Base-by-base conservation (phyloP, 2,113 vertebrate species). In the Alectura lathami region DNA sequence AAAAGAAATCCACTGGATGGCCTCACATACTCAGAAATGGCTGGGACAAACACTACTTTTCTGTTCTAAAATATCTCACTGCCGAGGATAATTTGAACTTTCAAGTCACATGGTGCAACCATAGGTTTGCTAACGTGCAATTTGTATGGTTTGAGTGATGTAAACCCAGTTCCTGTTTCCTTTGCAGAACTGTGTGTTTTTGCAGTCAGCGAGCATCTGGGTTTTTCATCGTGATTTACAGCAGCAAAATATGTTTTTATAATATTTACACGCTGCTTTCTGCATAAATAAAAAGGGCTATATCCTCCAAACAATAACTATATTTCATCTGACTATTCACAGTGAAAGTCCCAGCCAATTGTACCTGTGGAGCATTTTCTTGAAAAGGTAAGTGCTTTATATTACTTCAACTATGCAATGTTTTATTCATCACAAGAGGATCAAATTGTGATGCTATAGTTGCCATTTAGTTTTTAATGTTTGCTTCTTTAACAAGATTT, bases 21-120 rank as follows among this genome's bases (percentile, higher is more conserved):
- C 96, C 96, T 94, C 94, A 89, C 70, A 90, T 2, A 47, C 94
- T 80, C 21, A 93, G 78, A 94, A 97, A 95, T 94, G 45, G 38
- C 57, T 53, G 30, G 23, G 75, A 63, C 68, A 88, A 92, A 94
- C 94, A 91, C 83, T 87, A 82, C 89, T 88, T 96, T 94, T 91
- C 95, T 97, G 88, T 91, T 97, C 92, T 79, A 90, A 83, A 95
- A 84, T 64, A 89, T 83, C 94, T 88, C 78, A 13, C 32, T 59
- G 63, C 76, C 57, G 86, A 91, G 83, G 94, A 72, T 76, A 89
- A 74, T 77, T 69, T 93, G 86, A 95, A 96, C 80, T 91, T 91
- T 87, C 36, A 34, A 94, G 94, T 98, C 97, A 98, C 96, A 80
- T 94, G 97, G 83, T 85, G 57, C 91, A 95, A 96, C 90, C 96